These are phyloP conservation scores for Ploceus nigricollis DNA, from an alignment of 2,113 vertebrate genomes.

Conservation along the genomic window DNA sequence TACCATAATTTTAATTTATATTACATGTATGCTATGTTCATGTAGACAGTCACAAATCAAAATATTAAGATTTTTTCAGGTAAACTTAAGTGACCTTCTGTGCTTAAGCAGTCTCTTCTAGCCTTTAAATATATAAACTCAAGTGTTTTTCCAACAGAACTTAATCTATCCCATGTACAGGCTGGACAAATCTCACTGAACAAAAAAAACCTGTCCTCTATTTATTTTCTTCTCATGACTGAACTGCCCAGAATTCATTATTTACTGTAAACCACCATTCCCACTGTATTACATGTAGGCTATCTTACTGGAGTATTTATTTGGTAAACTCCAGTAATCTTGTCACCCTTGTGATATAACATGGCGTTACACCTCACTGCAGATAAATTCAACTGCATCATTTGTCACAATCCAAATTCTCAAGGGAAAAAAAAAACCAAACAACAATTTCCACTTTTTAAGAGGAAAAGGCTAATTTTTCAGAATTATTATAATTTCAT, in stretches of 20 bases:
- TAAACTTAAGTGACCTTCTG: neutral
- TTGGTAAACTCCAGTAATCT: neutral
- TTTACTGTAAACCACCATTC: neutral
- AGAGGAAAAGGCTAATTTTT: neutral
- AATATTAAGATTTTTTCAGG: neutral
- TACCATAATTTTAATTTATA: neutral
- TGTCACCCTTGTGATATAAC: neutral
- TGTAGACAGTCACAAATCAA: neutral
- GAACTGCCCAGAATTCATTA: neutral
- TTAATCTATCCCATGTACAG: neutral
- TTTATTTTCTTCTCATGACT: neutral
- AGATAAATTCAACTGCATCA: neutral
- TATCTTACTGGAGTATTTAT: neutral
- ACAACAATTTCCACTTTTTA: neutral
- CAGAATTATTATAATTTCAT: neutral
- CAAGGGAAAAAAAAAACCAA: neutral
- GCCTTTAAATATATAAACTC: neutral
- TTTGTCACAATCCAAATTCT: neutral
- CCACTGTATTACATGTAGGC: neutral
- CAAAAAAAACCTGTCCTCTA: neutral
- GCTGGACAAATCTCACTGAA: neutral
- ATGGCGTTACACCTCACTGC: neutral
- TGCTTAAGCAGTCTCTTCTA: neutral
- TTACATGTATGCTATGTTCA: neutral
- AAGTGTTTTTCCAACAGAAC: neutral